Base-by-base conservation (phyloP, 2,797 vertebrate genomes). In the Sebastes baramenuke region DNA sequence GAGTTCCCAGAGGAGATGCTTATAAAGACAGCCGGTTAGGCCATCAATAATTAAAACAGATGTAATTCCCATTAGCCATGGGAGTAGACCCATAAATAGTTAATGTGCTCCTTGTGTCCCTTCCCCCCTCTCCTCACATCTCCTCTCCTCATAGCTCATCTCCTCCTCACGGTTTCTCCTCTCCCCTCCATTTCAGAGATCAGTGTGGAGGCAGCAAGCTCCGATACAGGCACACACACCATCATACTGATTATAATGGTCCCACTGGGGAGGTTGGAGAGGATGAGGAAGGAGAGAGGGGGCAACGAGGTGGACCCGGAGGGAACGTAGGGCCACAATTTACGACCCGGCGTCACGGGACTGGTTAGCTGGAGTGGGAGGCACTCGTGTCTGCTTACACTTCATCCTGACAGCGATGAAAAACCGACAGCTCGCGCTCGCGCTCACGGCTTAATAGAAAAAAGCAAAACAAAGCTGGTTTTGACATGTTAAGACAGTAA, bases 41-140 rank as follows among this genome's bases (percentile, higher is more conserved):
- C 77, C 89, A 95, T 95, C 92, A 95, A 95, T 96, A 95, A 96
- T 96, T 96, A 93, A 96, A 95, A 94, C 90, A 93, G 80, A 88
- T 93, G 95, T 95, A 95, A 94, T 91, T 95, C 94, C 93, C 93
- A 94, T 95, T 95, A 95, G 92, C 94, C 79, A 74, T 85, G 29
- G 83, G 89, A 93, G 93, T 65, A 93, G 54, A 81, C 90, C 79
- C 87, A 94, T 96, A 90, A 95, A 95, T 96, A 93, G 92, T 95
- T 96, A 95, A 96, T 95, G 85, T 81, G 86, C 62, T 89, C 81
- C 84, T 84, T 79, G 87, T 81, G 83, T 81, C 87, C 85, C 85
- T 16, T 32, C 75, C 82, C 88, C 88, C 62, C 46, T 67, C 76
- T 69, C 77, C 80, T 77, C 79, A 75, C 68, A 69, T 79, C 82